A percentile compares a stretch with the other conserved stretches of the same genome.
phyloP scores from a whole-genome alignment of 2,113 vertebrate genomes.

The Catagonus wagneri region DNA sequence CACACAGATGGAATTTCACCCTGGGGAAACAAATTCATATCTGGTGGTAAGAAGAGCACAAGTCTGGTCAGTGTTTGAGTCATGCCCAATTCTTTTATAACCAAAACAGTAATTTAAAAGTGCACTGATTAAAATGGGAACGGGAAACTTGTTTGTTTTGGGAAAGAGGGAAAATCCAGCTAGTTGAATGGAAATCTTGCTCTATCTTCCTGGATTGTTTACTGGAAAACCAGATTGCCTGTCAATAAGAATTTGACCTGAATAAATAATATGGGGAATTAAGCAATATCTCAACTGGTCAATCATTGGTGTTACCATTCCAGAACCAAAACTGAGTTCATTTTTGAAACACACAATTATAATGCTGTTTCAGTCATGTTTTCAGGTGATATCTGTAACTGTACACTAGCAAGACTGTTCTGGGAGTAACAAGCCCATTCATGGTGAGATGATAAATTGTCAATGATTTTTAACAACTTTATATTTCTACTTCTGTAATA shows the following conservation, averaged over 20 bases:
- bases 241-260: not conserved
- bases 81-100: not conserved
- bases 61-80: not conserved
- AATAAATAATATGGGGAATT: slow-evolving; percentile 47
- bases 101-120: slow-evolving; percentile 8
- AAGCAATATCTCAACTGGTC: not conserved
- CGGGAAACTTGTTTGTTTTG: not conserved
- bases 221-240: slow-evolving; percentile 5
- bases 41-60: not conserved
- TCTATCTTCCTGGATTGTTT: not conserved
- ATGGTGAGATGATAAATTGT: not conserved
- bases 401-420: not conserved
- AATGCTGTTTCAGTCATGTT: not conserved
- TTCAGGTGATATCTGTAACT: not conserved
- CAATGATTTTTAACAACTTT: not conserved
- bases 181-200: slow-evolving; percentile 4
- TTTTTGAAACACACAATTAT: not conserved
- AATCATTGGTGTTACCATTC: not conserved
- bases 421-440: not conserved
- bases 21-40: not conserved
- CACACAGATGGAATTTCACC: not conserved
- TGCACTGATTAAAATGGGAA: slow-evolving; percentile 23
- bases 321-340: not conserved
- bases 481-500: not conserved
- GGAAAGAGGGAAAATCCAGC: not conserved